phyloP scores from a whole-genome alignment of 30 jellyfish, hydroid and myxozoan genomes.

The Pelagia noctiluca region DNA sequence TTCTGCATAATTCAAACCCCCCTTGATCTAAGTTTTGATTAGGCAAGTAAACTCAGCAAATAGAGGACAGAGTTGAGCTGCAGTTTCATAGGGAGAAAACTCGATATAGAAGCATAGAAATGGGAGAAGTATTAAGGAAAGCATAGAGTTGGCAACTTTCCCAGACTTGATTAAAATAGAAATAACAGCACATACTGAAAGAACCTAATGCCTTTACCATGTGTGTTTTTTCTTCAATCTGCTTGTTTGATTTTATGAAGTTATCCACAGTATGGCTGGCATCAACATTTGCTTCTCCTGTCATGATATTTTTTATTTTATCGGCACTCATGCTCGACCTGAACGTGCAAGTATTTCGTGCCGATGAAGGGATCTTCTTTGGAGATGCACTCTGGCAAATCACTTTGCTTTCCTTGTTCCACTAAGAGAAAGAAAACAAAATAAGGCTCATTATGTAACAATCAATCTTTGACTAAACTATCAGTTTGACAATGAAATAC shows the following conservation, averaged over 20 bases:
- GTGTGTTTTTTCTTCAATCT: slow-evolving; percentile 49
- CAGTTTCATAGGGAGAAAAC: no score
- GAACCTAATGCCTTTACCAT: slow-evolving; percentile 21
- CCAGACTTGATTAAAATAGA: no score
- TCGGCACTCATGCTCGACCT: slow-evolving; percentile 49
- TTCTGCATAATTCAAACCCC: no score
- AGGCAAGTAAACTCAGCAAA: no score
- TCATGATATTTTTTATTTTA: slow-evolving; percentile 57
- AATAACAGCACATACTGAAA: no score
- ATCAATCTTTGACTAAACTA: not conserved
- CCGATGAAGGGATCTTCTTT: slow-evolving; percentile 30
- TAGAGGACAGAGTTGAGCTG: no score
- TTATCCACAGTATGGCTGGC: slow-evolving; percentile 53
- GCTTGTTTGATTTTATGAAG: slow-evolving; percentile 35
- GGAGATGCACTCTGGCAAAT: slow-evolving; percentile 64
- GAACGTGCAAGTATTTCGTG: slow-evolving; percentile 38
- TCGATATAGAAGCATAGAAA: no score
- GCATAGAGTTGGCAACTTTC: no score
- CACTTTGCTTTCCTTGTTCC: slow-evolving; percentile 42
- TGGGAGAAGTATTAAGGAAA: no score
- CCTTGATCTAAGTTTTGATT: no score
- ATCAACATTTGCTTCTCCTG: slow-evolving; percentile 66
- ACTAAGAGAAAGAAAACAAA: slow-evolving; percentile 9
- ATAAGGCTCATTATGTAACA: not conserved
- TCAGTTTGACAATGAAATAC: no score